phyloP scores from a whole-genome alignment of 2,797 vertebrate species.

The Pantherophis alleghaniensis region DNA sequence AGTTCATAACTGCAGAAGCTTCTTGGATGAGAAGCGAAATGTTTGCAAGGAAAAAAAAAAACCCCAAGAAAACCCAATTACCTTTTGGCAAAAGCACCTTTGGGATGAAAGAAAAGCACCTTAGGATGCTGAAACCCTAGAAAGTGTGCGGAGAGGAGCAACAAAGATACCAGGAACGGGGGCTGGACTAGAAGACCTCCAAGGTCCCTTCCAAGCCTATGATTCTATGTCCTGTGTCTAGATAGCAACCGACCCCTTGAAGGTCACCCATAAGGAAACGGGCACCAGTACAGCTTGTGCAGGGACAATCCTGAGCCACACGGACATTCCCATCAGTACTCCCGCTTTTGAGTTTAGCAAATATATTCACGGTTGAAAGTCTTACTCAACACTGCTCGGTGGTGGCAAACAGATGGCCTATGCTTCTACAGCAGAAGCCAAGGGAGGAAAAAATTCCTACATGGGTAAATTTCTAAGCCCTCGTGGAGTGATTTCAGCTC shows the following conservation, averaged over 20 bases:
- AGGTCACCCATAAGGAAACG: neutral
- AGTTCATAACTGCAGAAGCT: too few relatives aligned
- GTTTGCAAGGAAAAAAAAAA: too few relatives aligned
- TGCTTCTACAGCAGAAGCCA: constrained; percentile 1
- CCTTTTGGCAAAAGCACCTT: too few relatives aligned
- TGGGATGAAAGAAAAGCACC: too few relatives aligned
- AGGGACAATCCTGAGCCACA: neutral
- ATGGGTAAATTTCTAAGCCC: constrained; percentile 8
- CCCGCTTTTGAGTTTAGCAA: neutral
- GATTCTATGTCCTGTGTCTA: neutral
- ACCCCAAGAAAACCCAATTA: too few relatives aligned
- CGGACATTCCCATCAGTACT: neutral
- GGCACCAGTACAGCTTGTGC: neutral
- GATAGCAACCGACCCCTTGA: neutral
- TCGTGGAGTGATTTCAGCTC: constrained; percentile 15
- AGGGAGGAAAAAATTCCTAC: neutral
- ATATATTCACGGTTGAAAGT: neutral
- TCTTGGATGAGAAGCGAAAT: too few relatives aligned
- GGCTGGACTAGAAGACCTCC: neutral
- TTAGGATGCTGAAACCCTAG: too few relatives aligned
- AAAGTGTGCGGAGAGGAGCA: neutral
- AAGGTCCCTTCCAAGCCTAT: neutral
- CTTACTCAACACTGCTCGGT: neutral
- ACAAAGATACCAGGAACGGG: neutral
- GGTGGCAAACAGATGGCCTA: constrained; percentile 23